phyloP scores from a whole-genome alignment of 2,888 invertebrate species.

The Linhomoeus sp. region DNA sequence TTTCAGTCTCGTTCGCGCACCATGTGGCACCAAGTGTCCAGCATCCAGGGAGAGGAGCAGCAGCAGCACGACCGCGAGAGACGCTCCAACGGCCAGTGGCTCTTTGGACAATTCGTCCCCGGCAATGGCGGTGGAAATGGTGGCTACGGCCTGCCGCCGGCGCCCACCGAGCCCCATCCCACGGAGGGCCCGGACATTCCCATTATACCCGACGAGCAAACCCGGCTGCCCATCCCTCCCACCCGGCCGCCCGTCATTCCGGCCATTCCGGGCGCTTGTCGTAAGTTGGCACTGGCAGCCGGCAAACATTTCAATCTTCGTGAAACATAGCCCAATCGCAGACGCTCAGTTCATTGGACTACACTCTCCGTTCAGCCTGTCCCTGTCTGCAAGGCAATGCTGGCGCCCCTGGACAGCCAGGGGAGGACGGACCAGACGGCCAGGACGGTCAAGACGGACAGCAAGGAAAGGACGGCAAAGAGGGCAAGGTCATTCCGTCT shows the following conservation, averaged over 20 bases:
- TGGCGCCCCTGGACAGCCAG: constrained; percentile 8
- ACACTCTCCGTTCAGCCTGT: neutral
- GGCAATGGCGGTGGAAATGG: neutral
- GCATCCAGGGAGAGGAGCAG: too few relatives aligned
- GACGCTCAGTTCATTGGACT: neutral
- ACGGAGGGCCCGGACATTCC: neutral
- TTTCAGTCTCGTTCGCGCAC: too few relatives aligned
- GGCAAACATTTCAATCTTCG: too few relatives aligned
- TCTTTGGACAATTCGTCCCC: neutral
- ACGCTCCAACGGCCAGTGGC: neutral
- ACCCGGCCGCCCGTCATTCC: neutral
- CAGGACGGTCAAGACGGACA: constrained; percentile 1
- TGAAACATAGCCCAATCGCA: neutral
- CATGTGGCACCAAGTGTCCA: too few relatives aligned
- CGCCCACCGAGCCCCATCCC: neutral
- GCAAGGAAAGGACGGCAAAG: constrained; percentile 8
- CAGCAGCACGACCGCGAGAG: neutral
- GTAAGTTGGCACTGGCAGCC: too few relatives aligned
- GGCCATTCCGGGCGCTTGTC: too few relatives aligned
- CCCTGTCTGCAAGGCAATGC: neutral
- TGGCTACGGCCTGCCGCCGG: neutral
- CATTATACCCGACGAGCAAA: too few relatives aligned
- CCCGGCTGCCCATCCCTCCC: neutral
- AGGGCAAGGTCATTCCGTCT: constrained; percentile 11
- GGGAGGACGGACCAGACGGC: constrained; percentile 8